Percentiles rank a stretch among this genome's conserved stretches.
These are phyloP conservation scores for Fopius arisanus DNA, from an alignment of 1,140 invertebrate species.

Conservation along the genomic window DNA sequence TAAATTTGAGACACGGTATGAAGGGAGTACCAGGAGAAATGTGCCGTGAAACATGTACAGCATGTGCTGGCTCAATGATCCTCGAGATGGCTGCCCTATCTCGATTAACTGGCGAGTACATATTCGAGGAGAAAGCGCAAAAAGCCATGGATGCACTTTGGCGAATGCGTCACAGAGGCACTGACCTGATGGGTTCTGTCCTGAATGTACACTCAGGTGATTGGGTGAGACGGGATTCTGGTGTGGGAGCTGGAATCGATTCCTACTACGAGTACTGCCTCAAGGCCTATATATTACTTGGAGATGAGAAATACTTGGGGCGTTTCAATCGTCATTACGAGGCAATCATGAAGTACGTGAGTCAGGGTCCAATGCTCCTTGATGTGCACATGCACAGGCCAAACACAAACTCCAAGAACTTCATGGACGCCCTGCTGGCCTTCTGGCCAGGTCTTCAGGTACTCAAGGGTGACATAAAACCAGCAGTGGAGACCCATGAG, in stretches of 20 bases:
- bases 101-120: conserved; percentile 87
- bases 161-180: conserved; percentile 90
- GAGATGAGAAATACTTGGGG: conserved; percentile 87
- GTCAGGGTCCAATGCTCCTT: conserved; percentile 91
- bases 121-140: conserved; percentile 96
- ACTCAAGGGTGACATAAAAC: conserved; percentile 91
- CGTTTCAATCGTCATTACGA: conserved; percentile 96
- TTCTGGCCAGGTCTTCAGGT: conserved; percentile 98
- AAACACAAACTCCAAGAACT: conserved; percentile 93
- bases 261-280: conserved; percentile 99
- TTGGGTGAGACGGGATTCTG: conserved; percentile 94
- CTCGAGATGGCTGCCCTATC: conserved; percentile 96
- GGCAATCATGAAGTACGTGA: conserved; percentile 98
- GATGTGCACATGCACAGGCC: conserved; percentile 99
- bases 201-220: conserved; percentile 97
- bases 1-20: conserved; percentile 91
- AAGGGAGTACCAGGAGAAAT: conserved; percentile 77
- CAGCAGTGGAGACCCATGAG: conserved; percentile 96
- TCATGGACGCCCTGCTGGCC: conserved; percentile 96
- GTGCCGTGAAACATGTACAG: conserved; percentile 92
- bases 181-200: conserved; percentile 93
- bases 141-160: conserved; percentile 97
- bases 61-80: conserved; percentile 98
- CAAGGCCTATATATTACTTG: conserved; percentile 87
- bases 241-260: conserved; percentile 98